Base-by-base conservation (phyloP, 2,113 vertebrate species). In the Calyptomena viridis region DNA sequence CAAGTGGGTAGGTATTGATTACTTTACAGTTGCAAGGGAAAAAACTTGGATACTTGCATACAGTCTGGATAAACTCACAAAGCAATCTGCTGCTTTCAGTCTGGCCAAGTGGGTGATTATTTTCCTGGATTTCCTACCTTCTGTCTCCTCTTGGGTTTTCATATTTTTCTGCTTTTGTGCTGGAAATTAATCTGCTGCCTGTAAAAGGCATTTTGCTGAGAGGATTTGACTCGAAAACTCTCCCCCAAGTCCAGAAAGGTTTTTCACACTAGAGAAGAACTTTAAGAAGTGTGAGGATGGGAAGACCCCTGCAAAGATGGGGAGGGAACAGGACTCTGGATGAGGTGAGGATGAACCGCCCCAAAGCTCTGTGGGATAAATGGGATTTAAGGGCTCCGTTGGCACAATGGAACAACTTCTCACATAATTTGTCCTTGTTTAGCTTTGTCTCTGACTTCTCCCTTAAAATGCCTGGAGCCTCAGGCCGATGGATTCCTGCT, bases 1-100 rank as follows among this genome's bases (percentile, higher is more conserved):
- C 66, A 83, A 85, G 81, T 59, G 84, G 35, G 90, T 42, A 60
- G 76, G 31, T 83, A 85, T 87, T 90, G 79, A 93, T 96, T 94
- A 84, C 63, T 82, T 84, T 64, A 77, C 31, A 47, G n/a, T 58
- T 73, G 67, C 49, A 56, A 77, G 49, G 66, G 39, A 39, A 49
- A 60, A 74, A 53, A 25, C 85, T 85, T 62, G 46, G 92, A 28
- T 75, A n/a, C 17, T 74, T 27, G 35, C 49, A 25, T 11, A 4
- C 1, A 9, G 24, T 39, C 49, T 69, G 84, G 84, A 44, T 37
- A 30, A 75, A 13, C 47, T 56, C 16, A 10, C 33, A 76, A 33
- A 87, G 40, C 53, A 88, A 77, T 84, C 82, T 93, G 58, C 87
- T 77, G 46, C 71, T 35, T 76, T 64, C 75, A 44, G 28, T 30